These are phyloP conservation scores for Apeira syringaria DNA, from an alignment of 2,888 invertebrate species.

Conservation along the genomic window DNA sequence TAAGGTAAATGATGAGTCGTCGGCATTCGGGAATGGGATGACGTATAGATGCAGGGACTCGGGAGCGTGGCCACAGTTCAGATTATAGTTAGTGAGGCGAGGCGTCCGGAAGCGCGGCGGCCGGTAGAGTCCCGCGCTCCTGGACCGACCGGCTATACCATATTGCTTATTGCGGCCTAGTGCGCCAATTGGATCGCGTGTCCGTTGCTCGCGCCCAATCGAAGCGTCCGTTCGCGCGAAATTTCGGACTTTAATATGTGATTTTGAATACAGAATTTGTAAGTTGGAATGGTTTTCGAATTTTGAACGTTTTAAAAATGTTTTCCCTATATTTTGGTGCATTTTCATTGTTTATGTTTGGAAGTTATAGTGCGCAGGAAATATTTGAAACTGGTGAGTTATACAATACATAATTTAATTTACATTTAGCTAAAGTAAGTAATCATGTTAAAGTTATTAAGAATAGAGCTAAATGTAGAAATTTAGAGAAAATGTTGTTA, in stretches of 20 bases:
- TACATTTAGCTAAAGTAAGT: no score
- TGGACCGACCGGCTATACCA: constrained; percentile 49
- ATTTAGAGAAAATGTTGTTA: no score
- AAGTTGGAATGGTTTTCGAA: no score
- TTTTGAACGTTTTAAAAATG: constrained; percentile 50
- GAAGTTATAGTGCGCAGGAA: constrained; percentile 50
- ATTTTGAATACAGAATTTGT: constrained; percentile 23
- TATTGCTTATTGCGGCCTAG: constrained; percentile 64
- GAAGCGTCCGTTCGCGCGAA: constrained; percentile 57
- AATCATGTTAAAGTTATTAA: no score
- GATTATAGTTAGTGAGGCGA: no score
- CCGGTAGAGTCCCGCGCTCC: constrained; percentile 61
- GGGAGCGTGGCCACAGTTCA: no score
- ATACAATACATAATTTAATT: no score
- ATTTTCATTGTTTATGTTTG: constrained; percentile 45
- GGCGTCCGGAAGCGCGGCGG: constrained; percentile 64
- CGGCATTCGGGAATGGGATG: constrained; percentile 14
- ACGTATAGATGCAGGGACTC: constrained; percentile 52
- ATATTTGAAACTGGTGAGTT: constrained; percentile 57
- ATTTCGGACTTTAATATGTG: constrained; percentile 52
- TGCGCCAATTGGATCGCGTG: constrained; percentile 77
- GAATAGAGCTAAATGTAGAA: no score
- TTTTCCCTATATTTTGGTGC: constrained; percentile 39
- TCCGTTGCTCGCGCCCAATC: constrained; percentile 66
- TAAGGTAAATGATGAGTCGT: constrained; percentile 69